Conservation (phyloP, 2,888 invertebrate species). For the Netelia virgata region DNA sequence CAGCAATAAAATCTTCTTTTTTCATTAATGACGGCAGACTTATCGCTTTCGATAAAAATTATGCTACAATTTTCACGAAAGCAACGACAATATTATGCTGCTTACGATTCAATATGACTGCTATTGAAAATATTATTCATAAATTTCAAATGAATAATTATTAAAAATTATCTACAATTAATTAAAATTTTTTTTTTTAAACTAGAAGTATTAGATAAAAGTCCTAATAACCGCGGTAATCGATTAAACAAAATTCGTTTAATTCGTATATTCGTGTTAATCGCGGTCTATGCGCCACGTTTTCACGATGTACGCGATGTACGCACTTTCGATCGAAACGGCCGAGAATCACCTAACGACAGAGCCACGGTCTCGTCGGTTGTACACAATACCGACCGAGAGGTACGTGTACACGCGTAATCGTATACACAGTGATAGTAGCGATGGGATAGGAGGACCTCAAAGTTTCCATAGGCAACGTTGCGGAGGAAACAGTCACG, state of each 20-base stretch:
- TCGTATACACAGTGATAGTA: background rate
- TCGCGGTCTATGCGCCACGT: conserved; percentile 31
- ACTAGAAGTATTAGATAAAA: too few relatives aligned
- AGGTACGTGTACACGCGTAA: background rate
- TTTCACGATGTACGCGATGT: conserved; percentile 27
- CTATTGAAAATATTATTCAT: too few relatives aligned
- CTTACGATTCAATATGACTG: too few relatives aligned
- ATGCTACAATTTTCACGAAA: too few relatives aligned
- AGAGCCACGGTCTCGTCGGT: conserved; percentile 44
- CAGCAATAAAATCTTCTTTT: too few relatives aligned
- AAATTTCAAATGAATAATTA: too few relatives aligned
- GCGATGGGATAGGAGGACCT: background rate
- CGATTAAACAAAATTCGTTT: conserved; percentile 14
- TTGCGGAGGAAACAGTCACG: conserved; percentile 58
- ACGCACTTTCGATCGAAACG: conserved; percentile 51
- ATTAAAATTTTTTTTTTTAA: too few relatives aligned
- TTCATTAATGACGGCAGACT: too few relatives aligned
- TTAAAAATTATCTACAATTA: too few relatives aligned
- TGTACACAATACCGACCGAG: conserved; percentile 35
- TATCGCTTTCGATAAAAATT: too few relatives aligned
- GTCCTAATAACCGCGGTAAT: background rate
- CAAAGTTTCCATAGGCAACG: background rate
- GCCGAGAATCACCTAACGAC: conserved; percentile 54
- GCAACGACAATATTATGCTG: too few relatives aligned
- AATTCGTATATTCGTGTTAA: conserved; percentile 2